phyloP scores from a whole-genome alignment of 2,113 vertebrate genomes.

The Rhynchopsitta pachyrhyncha region DNA sequence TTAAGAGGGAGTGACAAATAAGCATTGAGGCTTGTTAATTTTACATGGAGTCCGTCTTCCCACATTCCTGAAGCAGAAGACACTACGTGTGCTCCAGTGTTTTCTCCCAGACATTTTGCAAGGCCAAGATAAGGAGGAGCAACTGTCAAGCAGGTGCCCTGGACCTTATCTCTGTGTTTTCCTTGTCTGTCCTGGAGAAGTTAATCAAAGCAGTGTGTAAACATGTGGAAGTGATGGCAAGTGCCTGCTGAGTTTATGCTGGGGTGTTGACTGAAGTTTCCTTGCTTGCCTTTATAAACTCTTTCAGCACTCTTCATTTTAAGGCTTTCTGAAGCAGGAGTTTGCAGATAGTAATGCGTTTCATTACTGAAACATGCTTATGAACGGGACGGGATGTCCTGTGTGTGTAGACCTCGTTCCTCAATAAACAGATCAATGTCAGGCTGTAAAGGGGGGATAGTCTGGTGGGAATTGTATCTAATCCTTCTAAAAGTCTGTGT shows the following conservation, averaged over 20 bases:
- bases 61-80: background rate
- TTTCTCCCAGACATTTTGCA: slow-evolving; percentile 23
- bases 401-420: background rate
- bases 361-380: background rate
- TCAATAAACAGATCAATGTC: background rate
- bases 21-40: background rate
- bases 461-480: background rate
- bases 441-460: background rate
- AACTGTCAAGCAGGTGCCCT: slow-evolving; percentile 44
- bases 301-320: background rate
- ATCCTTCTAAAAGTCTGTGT: background rate
- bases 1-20: slow-evolving; percentile 30
- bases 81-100: background rate
- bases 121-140: slow-evolving; percentile 47
- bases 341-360: background rate
- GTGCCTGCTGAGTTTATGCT: background rate
- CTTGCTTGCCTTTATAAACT: background rate
- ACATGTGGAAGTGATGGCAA: background rate
- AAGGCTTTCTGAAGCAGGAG: background rate
- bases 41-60: background rate
- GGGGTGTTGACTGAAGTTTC: background rate
- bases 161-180: slow-evolving; percentile 49
- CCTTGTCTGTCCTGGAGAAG: background rate
- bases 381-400: background rate
- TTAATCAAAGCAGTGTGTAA: slow-evolving; percentile 9